Conservation (phyloP, 1,140 invertebrate genomes). For the Pygmarrhopalites habei region DNA sequence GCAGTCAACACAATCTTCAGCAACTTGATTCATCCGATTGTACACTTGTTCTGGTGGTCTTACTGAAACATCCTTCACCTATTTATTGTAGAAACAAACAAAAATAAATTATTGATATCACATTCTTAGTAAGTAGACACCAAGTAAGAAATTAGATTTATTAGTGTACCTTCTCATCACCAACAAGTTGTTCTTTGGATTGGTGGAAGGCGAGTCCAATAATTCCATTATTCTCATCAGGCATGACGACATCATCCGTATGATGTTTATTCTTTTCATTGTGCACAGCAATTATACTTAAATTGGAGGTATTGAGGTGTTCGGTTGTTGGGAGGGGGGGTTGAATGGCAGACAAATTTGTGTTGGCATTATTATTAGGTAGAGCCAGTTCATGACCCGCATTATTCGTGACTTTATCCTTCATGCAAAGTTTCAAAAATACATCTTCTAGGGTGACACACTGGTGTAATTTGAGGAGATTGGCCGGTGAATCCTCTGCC, state of each 20-base stretch:
- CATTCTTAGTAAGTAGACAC: no score
- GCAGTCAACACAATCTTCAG: slow-evolving; percentile 48
- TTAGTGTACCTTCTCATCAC: slow-evolving; percentile 18
- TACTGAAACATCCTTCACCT: neutral
- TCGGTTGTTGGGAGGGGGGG: neutral
- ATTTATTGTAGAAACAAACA: neutral
- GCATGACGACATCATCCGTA: slow-evolving; percentile 37
- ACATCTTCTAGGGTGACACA: slow-evolving; percentile 84
- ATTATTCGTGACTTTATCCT: slow-evolving; percentile 41
- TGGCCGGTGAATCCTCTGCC: slow-evolving; percentile 83
- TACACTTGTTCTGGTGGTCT: slow-evolving; percentile 2
- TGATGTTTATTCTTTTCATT: slow-evolving; percentile 35
- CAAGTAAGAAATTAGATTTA: neutral
- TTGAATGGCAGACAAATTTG: neutral
- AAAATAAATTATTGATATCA: neutral
- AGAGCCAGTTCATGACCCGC: slow-evolving; percentile 10
- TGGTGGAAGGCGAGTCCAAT: slow-evolving; percentile 80
- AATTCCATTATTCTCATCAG: slow-evolving; percentile 73
- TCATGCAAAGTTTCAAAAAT: slow-evolving; percentile 82
- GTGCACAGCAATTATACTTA: slow-evolving; percentile 34
- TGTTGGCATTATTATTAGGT: slow-evolving; percentile 11
- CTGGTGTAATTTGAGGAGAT: slow-evolving; percentile 70
- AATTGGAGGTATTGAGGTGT: neutral
- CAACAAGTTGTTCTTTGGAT: slow-evolving; percentile 56
- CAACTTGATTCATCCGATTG: slow-evolving; percentile 22